phyloP scores from a whole-genome alignment of 2,888 invertebrate species.

The Brachyptera risi region DNA sequence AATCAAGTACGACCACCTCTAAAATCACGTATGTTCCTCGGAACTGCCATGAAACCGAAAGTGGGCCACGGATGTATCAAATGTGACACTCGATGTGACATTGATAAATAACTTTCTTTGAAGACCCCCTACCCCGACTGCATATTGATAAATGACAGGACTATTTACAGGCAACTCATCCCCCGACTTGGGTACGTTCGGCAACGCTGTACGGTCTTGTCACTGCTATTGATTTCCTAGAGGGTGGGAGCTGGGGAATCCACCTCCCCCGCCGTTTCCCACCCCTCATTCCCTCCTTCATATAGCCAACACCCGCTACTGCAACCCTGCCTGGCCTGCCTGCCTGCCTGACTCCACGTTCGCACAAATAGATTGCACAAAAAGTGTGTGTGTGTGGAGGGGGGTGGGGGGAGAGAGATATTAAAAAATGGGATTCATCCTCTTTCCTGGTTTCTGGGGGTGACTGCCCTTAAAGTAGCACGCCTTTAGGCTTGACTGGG shows the following conservation, averaged over 20 bases:
- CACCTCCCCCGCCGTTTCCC: slow-evolving; percentile 18
- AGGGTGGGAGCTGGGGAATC: slow-evolving; percentile 21
- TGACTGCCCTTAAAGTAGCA: too few relatives aligned
- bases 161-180: neutral
- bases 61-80: slow-evolving; percentile 4
- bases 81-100: neutral
- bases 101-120: neutral
- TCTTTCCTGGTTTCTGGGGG: too few relatives aligned
- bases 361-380: slow-evolving; percentile 8
- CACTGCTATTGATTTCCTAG: slow-evolving; percentile 37
- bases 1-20: too few relatives aligned
- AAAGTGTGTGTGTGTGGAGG: too few relatives aligned
- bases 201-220: slow-evolving; percentile 31
- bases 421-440: too few relatives aligned
- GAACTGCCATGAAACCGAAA: slow-evolving; percentile 2
- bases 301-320: neutral
- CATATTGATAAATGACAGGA: neutral
- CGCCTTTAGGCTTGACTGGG: too few relatives aligned
- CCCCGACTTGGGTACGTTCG: slow-evolving; percentile 7
- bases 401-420: too few relatives aligned
- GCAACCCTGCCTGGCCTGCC: neutral
- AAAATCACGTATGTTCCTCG: too few relatives aligned
- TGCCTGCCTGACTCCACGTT: neutral
- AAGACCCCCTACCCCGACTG: neutral
- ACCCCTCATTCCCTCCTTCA: neutral